phyloP scores from a whole-genome alignment of 2,797 vertebrate genomes.

The Myotis findleyi region DNA sequence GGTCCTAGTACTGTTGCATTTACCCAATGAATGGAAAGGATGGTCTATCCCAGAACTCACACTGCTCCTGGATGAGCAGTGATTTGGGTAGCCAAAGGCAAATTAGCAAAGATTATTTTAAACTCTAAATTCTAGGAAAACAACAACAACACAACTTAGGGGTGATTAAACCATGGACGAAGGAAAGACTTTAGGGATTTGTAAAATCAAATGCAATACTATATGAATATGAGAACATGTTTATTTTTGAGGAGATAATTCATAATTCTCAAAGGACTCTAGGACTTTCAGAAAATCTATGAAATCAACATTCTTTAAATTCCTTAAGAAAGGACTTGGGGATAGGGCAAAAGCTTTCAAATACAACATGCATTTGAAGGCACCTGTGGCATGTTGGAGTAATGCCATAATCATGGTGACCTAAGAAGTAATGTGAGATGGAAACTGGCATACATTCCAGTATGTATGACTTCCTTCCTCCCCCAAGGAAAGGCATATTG shows the following conservation, averaged over 20 bases:
- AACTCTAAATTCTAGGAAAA: not conserved
- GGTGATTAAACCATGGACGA: not conserved
- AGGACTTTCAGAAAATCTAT: not conserved
- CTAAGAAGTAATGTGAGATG: not conserved
- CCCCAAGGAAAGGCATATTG: rapidly evolving
- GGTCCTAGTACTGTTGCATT: not conserved
- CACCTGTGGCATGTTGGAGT: not conserved
- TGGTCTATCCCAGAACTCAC: not conserved
- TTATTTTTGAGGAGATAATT: slow-evolving; percentile 3
- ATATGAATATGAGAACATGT: not conserved
- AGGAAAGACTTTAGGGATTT: not conserved
- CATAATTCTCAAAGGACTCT: not conserved
- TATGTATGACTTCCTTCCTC: not conserved
- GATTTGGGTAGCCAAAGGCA: not conserved
- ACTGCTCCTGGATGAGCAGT: not conserved
- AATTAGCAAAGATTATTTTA: not conserved
- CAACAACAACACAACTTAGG: not conserved
- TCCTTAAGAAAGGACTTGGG: not conserved
- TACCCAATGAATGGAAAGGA: not conserved
- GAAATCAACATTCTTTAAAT: not conserved
- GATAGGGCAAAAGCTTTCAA: not conserved
- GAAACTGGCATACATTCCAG: not conserved
- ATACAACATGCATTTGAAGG: not conserved
- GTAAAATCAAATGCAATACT: not conserved
- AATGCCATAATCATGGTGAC: not conserved